Base-by-base conservation (phyloP, 2,797 vertebrate genomes). In the Dendrocincla tyrannina region DNA sequence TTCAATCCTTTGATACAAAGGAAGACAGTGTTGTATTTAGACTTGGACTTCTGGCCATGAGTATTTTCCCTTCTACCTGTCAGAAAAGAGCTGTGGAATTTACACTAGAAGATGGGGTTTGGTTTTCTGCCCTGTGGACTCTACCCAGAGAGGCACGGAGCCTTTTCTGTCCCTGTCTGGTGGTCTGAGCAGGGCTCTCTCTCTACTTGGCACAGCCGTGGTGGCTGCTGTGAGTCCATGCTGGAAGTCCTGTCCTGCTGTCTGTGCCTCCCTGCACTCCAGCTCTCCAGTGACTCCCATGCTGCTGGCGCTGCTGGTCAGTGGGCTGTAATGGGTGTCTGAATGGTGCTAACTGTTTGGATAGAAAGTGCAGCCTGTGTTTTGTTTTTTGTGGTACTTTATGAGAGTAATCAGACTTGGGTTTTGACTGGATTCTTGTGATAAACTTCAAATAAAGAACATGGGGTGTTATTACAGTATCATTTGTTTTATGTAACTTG, bases 141-240 rank as follows among this genome's bases (percentile, higher is more conserved):
- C 32, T 22, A 3, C 85, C 44, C 10, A 8, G 30, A 16, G n/a
- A 27, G 58, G 10, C 11, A 4, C 27, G 15, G 67, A 56, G 37
- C 11, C 37, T 47, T 60, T 60, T 47, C 13, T 66, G 20, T 52
- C 19, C 22, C 37, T 58, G 42, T 33, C 11, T 50, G 49, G 24
- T 24, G 37, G 11, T 46, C 22, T 41, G 30, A 42, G n/a, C 41
- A 13, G 41, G 55, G 42, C 42, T 74, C 32, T 15, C 68, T 49
- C 17, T 4, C 16, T 0, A 0, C 50, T 30, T 35, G 52, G 28
- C 47, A 9, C 10, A 9, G 59, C 1, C 1, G 9, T 25, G n/a
- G 30, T 37, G 33, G 7, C 69, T 33, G 14, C 2, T 76, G 50
- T 8, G 23, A 58, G 17, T 44, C 1, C 7, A 11, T 60, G 37